These are phyloP conservation scores for Phymorhynchus buccinoides DNA, from an alignment of 1,140 invertebrate genomes.

Conservation along the genomic window DNA sequence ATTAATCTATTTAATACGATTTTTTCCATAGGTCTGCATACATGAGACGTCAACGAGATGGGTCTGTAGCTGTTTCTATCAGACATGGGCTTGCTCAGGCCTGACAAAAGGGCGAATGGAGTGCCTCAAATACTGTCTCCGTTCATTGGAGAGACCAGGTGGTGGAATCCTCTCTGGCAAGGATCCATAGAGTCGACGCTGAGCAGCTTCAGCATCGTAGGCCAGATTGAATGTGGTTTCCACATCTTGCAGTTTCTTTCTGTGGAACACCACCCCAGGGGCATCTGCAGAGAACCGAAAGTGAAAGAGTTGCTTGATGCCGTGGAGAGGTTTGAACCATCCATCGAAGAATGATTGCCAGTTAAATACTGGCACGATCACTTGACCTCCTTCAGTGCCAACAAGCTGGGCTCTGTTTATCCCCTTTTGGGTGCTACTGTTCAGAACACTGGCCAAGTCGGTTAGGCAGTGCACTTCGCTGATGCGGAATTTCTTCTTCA, in stretches of 20 bases:
- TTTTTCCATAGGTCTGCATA: too few species aligned
- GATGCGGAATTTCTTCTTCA: conserved; percentile 46
- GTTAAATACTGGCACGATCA: conserved; percentile 41
- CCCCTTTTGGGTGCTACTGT: conserved; percentile 38
- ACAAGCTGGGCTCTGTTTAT: conserved; percentile 51
- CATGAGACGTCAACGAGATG: too few species aligned
- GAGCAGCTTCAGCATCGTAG: background rate
- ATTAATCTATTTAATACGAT: too few species aligned
- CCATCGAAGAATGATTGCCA: conserved; percentile 46
- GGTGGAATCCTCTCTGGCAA: background rate
- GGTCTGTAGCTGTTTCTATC: too few species aligned
- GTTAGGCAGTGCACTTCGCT: conserved; percentile 41
- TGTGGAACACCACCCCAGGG: background rate
- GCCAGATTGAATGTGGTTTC: background rate
- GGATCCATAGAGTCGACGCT: background rate
- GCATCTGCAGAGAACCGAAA: conserved; percentile 23
- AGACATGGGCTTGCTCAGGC: too few species aligned
- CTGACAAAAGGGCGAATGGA: background rate
- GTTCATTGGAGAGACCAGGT: background rate
- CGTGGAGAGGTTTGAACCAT: conserved; percentile 43
- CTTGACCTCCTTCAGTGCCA: conserved; percentile 42
- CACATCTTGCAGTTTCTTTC: background rate
- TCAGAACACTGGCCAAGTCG: conserved; percentile 43
- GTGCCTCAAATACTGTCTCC: background rate
- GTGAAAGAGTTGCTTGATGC: conserved; percentile 49